Evolutionary conservation across 2,888 invertebrate genomes (phyloP), one percentile per base, ranked within the genome.

Genomic region (Spicauda simplicius): DNA sequence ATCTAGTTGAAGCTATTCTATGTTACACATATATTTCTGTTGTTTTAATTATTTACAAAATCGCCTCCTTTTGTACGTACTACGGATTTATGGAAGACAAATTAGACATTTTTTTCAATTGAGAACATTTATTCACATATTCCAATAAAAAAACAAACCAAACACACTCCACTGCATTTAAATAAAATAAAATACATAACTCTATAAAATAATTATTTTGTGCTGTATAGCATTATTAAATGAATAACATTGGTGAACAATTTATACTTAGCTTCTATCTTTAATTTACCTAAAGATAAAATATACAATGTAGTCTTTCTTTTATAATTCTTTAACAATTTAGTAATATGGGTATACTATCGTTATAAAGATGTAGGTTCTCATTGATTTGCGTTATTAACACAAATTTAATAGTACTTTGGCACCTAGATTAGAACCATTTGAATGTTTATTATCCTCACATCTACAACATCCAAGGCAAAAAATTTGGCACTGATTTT

Each of bases 51-150:
- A 50, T 50, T 50, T 50, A 50, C 18, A 50, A 10, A 18, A 48
- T 25, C 18, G 7, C 52, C 10, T 41, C 10, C 8, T 58, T 19
- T 16, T 12, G 16, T 5, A n/a, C 16, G 14, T 55, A 33, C 48
- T 52, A 12, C 37, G 55, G 50, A 61, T 33, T 45, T 25, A 25
- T 5, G 25, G 25, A 54, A 83, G 75, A 80, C 73, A 80, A 84
- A 84, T 77, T 70, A 80, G 70, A 71, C 72, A 56, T 77, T 73
- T 80, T 80, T 81, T 25, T 25, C 78, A 89, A 86, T 86, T 82
- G 83, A 90, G 88, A 91, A 92, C 91, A 91, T 93, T 93, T 93
- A 93, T 91, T 93, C 90, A 90, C 91, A 91, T 87, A 84, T 84
- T 86, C 81, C 87, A 85, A 85, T 84, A 84, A 87, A 81, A 33